Evolutionary conservation across 2,113 vertebrate genomes (phyloP), one percentile per base, ranked within the genome.

Genomic region (Paracanthobrama guichenoti): DNA sequence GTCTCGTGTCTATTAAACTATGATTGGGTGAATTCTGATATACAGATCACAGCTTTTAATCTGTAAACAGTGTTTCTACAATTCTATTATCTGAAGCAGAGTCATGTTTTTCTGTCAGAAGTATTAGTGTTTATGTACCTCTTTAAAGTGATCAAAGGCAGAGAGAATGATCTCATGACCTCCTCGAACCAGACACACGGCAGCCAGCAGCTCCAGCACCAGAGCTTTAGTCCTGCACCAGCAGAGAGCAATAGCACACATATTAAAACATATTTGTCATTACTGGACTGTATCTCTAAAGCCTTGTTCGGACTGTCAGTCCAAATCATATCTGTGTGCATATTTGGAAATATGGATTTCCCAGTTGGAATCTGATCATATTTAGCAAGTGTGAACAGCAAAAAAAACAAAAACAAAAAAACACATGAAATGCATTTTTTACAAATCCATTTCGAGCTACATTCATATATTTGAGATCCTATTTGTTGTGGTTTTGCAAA

Each of bases 61-160:
- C 35, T 22, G 16, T 20, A 67, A 67, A 39, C 39, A 39, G 18
- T 22, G 66, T 35, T 18, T 69, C 64, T 11, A 4, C 14, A 39
- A 35, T 4, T 66, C 28, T 35, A 20, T 67, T 20, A 67, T 39
- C 28, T 39, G 57, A 59, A 59, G 20, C 55, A n/a, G 9, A 11
- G 57, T 60, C n/a, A 31, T 18, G 12, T 28, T 26, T 62, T 3
- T 64, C 39, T 72, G 35, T 71, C 28, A 28, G 24, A 64, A 28
- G 26, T 28, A 64, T 64, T 67, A 67, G 64, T 20, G 53, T 59
- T 8, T 59, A 4, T 42, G 31, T 42, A 99, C 98, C 97, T 99
- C 97, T 93, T 99, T 98, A 93, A 99, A 99, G 94, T 99, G 97
- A 94, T 99, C 98, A 24, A 99, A 99, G 16, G 97, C 98, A 0